phyloP scores from a whole-genome alignment of 2,113 vertebrate genomes.

The Pollachius pollachius region DNA sequence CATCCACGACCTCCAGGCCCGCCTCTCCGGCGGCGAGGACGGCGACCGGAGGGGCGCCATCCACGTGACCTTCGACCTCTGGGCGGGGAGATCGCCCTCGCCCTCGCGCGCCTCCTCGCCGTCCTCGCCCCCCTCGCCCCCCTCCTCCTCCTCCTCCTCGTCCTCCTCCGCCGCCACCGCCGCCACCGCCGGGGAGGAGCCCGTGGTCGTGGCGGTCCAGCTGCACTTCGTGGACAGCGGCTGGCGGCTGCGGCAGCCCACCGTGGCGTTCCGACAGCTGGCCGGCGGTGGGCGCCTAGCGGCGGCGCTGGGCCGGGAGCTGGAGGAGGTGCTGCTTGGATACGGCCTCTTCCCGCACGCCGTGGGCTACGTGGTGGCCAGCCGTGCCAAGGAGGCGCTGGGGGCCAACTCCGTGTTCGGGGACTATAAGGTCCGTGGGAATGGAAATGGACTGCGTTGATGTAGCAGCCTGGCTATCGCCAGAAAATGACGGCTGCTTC shows the following conservation, averaged over 20 bases:
- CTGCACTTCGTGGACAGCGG: slow-evolving; percentile 69
- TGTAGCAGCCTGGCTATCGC: no score
- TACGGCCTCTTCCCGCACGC: slow-evolving; percentile 71
- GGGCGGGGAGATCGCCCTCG: slow-evolving; percentile 43
- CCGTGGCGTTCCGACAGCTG: slow-evolving; percentile 71
- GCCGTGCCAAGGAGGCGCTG: slow-evolving; percentile 67
- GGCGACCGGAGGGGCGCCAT: slow-evolving; percentile 41
- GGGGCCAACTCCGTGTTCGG: slow-evolving; percentile 68
- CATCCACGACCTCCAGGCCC: slow-evolving; percentile 70
- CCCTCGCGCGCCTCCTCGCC: neutral
- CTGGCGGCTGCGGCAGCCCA: slow-evolving; percentile 69
- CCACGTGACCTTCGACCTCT: slow-evolving; percentile 71
- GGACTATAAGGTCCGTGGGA: slow-evolving; percentile 56
- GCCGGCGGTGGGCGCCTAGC: slow-evolving; percentile 41
- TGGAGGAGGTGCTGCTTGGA: slow-evolving; percentile 73
- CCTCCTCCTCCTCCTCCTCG: neutral
- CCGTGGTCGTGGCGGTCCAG: slow-evolving; percentile 62
- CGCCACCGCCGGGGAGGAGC: slow-evolving; percentile 22
- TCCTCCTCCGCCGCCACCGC: no score
- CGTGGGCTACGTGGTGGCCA: slow-evolving; percentile 69
- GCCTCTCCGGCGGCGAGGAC: slow-evolving; percentile 40
- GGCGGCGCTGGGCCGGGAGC: slow-evolving; percentile 48
- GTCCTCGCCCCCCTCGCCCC: neutral
- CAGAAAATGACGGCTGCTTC: no score
- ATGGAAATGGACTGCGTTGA: no score